These are phyloP conservation scores for Drosophila subquinaria DNA, from an alignment of 2,888 invertebrate species.

Conservation along the genomic window DNA sequence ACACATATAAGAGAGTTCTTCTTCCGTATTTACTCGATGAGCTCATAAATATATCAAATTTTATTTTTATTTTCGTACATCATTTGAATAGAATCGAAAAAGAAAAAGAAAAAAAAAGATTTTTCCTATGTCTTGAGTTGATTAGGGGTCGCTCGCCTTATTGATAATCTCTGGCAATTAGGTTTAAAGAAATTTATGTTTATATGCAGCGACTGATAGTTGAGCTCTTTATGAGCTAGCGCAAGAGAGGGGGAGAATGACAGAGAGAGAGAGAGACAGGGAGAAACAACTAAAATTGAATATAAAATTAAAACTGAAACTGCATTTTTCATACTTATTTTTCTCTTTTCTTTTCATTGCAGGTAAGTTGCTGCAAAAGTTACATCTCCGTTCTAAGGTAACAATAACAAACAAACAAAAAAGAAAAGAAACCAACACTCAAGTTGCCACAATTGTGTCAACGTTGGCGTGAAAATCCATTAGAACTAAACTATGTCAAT, in stretches of 20 bases:
- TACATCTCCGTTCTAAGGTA: conserved; percentile 20
- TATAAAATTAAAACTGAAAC: conserved; percentile 30
- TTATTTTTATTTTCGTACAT: conserved; percentile 57
- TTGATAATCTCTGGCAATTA: conserved; percentile 70
- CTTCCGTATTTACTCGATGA: conserved; percentile 30
- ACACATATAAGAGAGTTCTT: conserved; percentile 13
- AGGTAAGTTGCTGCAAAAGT: conserved; percentile 65
- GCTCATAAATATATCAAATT: conserved; percentile 74
- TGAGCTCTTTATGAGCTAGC: conserved; percentile 15
- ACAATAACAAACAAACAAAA: conserved; percentile 35
- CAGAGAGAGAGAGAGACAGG: conserved; percentile 25
- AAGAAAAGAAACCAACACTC: conserved; percentile 39
- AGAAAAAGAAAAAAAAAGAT: neutral
- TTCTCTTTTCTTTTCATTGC: conserved; percentile 47
- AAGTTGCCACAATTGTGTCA: conserved; percentile 69
- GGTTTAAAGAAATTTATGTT: conserved; percentile 60
- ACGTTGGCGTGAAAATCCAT: conserved; percentile 79
- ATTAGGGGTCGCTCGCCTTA: conserved; percentile 51
- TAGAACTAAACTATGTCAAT: conserved; percentile 80
- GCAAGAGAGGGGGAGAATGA: neutral
- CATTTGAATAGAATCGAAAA: conserved; percentile 29
- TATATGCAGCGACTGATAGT: conserved; percentile 37
- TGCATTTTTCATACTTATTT: conserved; percentile 57
- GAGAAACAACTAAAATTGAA: conserved; percentile 19
- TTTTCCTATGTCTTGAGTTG: conserved; percentile 22